Evolutionary conservation across 2,888 invertebrate species (phyloP).

Genomic region (Acrobasis consociella): DNA sequence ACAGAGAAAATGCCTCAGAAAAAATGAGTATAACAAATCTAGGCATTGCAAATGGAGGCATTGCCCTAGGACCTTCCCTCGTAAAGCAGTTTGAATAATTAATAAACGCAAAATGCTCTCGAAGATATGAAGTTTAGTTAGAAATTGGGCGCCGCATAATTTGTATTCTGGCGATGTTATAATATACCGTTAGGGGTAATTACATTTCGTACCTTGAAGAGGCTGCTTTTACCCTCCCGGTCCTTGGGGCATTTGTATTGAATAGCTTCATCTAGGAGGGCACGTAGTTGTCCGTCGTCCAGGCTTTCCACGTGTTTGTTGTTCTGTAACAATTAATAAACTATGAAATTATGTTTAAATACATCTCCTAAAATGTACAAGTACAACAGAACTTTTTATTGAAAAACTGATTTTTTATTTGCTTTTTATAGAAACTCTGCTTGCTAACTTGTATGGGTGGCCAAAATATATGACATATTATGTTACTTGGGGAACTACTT

Average conservation of each 20-base stretch:
- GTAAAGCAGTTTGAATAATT: conserved; percentile 1
- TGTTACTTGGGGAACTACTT: too few species aligned
- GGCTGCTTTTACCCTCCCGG: conserved; percentile 91
- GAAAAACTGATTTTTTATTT: too few species aligned
- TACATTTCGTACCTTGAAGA: conserved; percentile 86
- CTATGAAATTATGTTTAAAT: not conserved
- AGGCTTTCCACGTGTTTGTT: conserved; percentile 83
- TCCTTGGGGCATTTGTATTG: conserved; percentile 93
- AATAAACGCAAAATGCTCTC: conserved; percentile 3
- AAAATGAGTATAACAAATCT: not conserved
- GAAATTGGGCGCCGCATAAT: not conserved
- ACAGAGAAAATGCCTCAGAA: not conserved
- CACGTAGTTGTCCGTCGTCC: conserved; percentile 89
- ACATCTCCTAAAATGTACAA: too few species aligned
- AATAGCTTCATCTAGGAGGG: conserved; percentile 91
- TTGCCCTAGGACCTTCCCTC: not conserved
- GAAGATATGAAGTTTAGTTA: not conserved
- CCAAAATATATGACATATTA: too few species aligned
- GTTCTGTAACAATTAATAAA: conserved; percentile 56
- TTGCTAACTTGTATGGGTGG: too few species aligned
- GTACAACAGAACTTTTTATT: too few species aligned
- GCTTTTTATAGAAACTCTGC: too few species aligned
- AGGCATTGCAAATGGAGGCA: not conserved
- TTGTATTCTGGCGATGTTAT: not conserved
- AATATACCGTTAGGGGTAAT: not conserved